Evolutionary conservation across 1,140 invertebrate species (phyloP), one percentile per base, ranked within the genome.

Genomic region (Diorhabda carinulata): DNA sequence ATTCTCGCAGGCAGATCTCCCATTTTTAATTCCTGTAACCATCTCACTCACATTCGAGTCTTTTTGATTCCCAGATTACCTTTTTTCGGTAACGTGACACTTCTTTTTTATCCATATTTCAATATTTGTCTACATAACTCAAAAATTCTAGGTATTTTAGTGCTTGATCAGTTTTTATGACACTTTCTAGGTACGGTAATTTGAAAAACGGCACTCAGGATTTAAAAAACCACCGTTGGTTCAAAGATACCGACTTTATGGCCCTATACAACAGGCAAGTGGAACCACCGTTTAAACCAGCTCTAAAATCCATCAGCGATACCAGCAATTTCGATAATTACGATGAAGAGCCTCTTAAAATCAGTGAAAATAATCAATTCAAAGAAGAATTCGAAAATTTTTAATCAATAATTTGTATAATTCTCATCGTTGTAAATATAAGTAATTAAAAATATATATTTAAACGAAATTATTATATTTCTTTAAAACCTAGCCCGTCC

Each of bases 261-360:
- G 86, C 88, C 8, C 87, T 98, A 70, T 91, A 95, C 57, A 89
- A 97, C 77, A 91, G 91, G 77, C 90, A 91, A 78, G 79, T 90
- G n/a, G 84, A 85, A 69, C 88, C 94, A 0, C 90, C 91, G 4
- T 96, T 91, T 78, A 80, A 92, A 68, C 95, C 95, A 0, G 88
- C 86, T 71, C 88, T 87, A 61, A 85, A 86, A 73, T 83, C 87
- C 66, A 83, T 87, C 3, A 89, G 89, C 2, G 94, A 97, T 72
- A 83, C 87, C 0, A 87, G 85, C 47, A 92, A 96, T 80, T 96
- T 96, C 80, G 91, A 94, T 64, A 83, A 86, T 78, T 86, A 89
- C 5, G 89, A 92, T 75, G 84, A 88, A 70, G 76, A 84, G 10
- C 59, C 57, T 25, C 75, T 91, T n/a, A 80, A 82, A 67, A 82